Evolutionary conservation across 2,888 invertebrate species (phyloP).

Genomic region (Stomorhina lunata): DNA sequence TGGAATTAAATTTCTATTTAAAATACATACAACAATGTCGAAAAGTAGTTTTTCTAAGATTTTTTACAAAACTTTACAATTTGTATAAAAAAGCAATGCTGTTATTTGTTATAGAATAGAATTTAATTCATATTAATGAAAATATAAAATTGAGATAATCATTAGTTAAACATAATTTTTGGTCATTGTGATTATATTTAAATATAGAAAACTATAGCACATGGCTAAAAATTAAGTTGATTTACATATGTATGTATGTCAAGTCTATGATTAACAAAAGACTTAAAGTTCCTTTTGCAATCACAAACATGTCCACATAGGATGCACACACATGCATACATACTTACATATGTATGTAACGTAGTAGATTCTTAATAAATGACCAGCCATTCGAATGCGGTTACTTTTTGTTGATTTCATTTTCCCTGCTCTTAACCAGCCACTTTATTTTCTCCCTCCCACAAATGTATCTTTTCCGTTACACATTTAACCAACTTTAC

Average conservation of each 20-base stretch:
- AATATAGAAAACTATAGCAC: neutral
- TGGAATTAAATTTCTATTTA: too few species aligned
- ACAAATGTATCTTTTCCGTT: slow-evolving; percentile 40
- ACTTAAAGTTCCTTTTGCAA: neutral
- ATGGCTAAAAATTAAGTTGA: neutral
- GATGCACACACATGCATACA: neutral
- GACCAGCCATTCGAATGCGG: slow-evolving; percentile 28
- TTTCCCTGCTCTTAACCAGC: neutral
- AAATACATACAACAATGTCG: too few species aligned
- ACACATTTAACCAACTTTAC: slow-evolving; percentile 46
- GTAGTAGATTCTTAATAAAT: slow-evolving; percentile 23
- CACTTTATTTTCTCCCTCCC: slow-evolving; percentile 17
- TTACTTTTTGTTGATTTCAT: slow-evolving; percentile 37
- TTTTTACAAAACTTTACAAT: too few species aligned
- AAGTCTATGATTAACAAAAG: slow-evolving; percentile 12
- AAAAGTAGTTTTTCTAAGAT: too few species aligned
- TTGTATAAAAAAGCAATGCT: too few species aligned
- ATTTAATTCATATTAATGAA: too few species aligned
- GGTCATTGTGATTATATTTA: too few species aligned
- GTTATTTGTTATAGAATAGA: too few species aligned
- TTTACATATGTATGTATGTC: neutral
- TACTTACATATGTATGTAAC: slow-evolving; percentile 2
- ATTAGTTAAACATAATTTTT: too few species aligned
- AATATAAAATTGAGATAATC: too few species aligned
- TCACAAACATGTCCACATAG: neutral